Base-by-base conservation (phyloP, 2,113 vertebrate species). In the Meriones unguiculatus region DNA sequence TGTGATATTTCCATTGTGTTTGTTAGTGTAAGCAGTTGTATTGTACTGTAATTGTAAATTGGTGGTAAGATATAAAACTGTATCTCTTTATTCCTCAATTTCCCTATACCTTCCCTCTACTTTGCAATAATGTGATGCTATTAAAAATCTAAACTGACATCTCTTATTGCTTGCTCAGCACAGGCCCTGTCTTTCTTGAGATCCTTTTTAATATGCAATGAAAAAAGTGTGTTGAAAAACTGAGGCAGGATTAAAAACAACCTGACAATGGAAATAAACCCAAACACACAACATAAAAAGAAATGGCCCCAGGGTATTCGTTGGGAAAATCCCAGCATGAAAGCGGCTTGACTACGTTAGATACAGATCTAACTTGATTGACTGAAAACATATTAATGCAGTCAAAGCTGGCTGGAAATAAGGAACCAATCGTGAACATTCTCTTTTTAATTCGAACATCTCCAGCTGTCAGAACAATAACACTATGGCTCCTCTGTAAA, bases 201-300 rank as follows among this genome's bases (percentile, higher is more conserved):
- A 82, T 80, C 54, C 10, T n/a, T 78, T 84, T 88, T 80, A 38
- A 75, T 62, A n/a, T 50, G 14, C 82, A 93, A 84, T 67, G 75
- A 92, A 78, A 41, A 84, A 12, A 93, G 80, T 38, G 77, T 82
- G 87, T 50, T 77, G 50, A 84, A 91, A 92, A 95, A 64, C n/a
- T 18, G 41, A 84, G 38, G 77, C 41, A 70, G 64, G 38, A 75
- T 91, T 35, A 54, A 54, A 41, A 80, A 86, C 20, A 81, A 67
- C 10, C 17, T 1, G 7, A 54, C 7, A 28, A n/a, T 67, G 62
- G 38, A 91, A 86, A 91, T 18, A 90, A 84, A 84, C 78, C 78
- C 67, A 11, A 82, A 2, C 92, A 13, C 25, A 90, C 13, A 89
- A 89, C 18, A 73, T 67, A 82, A 76, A 84, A 75, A 88, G 38